Percentiles rank a stretch among this genome's conserved stretches.
Conservation (phyloP, 2,113 vertebrate species). For the Cyrtonyx montezumae region DNA sequence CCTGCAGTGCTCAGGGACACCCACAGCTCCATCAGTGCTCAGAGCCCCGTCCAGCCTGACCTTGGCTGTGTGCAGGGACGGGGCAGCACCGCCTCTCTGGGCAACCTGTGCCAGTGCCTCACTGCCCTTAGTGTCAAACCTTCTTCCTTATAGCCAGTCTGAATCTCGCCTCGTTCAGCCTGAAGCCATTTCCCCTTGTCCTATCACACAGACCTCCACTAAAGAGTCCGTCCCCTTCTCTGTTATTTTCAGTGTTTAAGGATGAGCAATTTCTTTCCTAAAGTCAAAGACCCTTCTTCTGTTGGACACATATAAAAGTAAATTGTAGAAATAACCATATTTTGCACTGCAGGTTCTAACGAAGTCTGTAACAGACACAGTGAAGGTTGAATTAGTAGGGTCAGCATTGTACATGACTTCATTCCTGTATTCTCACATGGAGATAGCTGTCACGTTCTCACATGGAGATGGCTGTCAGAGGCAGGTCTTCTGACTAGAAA, state of each 20-base stretch:
- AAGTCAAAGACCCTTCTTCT: neutral
- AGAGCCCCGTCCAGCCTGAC: no score
- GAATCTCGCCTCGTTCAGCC: no score
- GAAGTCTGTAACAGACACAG: neutral
- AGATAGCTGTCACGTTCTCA: neutral
- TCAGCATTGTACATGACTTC: neutral
- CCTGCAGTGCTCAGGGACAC: no score
- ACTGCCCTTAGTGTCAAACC: no score
- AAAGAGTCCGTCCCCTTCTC: no score
- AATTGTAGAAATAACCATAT: neutral
- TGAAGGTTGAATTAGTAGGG: neutral
- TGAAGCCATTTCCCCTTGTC: no score
- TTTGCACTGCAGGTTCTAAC: neutral
- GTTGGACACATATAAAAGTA: neutral
- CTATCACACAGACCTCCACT: neutral
- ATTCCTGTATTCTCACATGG: neutral
- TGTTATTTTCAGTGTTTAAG: neutral
- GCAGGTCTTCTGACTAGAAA: neutral
- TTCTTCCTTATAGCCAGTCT: no score
- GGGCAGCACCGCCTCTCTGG: no score
- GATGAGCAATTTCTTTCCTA: neutral
- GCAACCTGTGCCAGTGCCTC: no score
- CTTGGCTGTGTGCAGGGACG: no score
- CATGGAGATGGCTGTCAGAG: neutral
- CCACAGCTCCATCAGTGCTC: no score